Evolutionary conservation across 2,888 invertebrate genomes (phyloP).

Genomic region (Drosophila paracracens): DNA sequence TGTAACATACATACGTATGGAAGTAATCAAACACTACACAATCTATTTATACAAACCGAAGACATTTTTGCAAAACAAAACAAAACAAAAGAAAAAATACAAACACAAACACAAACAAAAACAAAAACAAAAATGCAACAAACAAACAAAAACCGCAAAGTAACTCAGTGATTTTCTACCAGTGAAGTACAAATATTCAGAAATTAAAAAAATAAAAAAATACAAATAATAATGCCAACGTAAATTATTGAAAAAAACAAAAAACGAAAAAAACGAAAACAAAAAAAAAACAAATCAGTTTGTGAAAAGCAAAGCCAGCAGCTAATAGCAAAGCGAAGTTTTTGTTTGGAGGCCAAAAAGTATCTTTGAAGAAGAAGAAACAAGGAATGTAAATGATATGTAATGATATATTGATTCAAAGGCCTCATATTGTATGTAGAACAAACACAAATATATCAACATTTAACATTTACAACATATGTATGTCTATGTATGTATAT

Average conservation of each 20-base stretch:
- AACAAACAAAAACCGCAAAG: constrained; percentile 69
- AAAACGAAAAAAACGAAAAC: constrained; percentile 9
- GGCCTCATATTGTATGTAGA: constrained; percentile 32
- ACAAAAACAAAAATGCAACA: constrained; percentile 32
- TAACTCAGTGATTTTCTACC: constrained; percentile 86
- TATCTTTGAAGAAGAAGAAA: constrained; percentile 14
- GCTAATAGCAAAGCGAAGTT: constrained; percentile 32
- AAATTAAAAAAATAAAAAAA: constrained; percentile 51
- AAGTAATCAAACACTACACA: constrained; percentile 29
- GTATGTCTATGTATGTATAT: constrained; percentile 10
- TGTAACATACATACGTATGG: constrained; percentile 27
- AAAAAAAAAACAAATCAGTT: constrained; percentile 20
- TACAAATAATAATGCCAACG: constrained; percentile 25
- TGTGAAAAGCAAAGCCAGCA: constrained; percentile 30
- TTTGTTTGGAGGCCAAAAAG: constrained; percentile 37
- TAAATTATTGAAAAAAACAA: constrained; percentile 35
- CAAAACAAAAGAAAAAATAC: constrained; percentile 26
- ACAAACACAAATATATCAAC: constrained; percentile 16
- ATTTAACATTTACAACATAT: constrained; percentile 34
- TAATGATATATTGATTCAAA: constrained; percentile 6
- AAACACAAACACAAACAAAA: constrained; percentile 1
- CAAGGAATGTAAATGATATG: constrained; percentile 20
- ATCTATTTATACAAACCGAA: constrained; percentile 47
- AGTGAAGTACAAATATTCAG: constrained; percentile 85
- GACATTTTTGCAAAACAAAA: constrained; percentile 51